Conservation (phyloP, 2,113 vertebrate genomes). For the Helogale parvula region DNA sequence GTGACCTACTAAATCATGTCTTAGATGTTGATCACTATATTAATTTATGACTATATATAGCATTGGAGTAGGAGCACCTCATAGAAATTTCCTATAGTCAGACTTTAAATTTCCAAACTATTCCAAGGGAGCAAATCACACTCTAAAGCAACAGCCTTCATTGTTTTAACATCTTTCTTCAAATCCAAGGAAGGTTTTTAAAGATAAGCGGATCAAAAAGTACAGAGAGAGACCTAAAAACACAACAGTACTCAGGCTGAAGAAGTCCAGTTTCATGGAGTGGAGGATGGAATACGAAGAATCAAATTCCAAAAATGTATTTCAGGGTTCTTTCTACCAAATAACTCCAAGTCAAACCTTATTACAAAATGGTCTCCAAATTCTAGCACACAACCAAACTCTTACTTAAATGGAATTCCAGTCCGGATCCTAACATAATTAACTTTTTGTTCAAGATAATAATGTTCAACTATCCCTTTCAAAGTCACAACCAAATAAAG, state of each 20-base stretch:
- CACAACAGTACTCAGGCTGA: neutral
- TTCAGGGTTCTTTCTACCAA: conserved; percentile 30
- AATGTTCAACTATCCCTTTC: neutral
- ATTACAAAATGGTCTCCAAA: neutral
- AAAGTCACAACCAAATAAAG: conserved; percentile 37
- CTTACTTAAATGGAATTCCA: neutral
- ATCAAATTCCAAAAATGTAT: neutral
- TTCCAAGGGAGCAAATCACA: neutral
- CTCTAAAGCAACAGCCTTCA: neutral
- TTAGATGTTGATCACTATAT: neutral
- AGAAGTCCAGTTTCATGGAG: neutral
- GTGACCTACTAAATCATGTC: neutral
- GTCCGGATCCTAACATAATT: neutral
- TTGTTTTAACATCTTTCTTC: neutral
- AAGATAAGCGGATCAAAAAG: neutral
- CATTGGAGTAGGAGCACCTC: neutral
- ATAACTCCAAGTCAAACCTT: neutral
- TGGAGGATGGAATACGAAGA: neutral
- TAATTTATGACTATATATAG: neutral
- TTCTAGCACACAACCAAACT: neutral
- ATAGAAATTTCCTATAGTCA: neutral
- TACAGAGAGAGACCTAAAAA: neutral
- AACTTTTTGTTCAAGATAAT: neutral
- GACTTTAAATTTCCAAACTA: conserved; percentile 25
- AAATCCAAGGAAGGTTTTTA: neutral